Conservation (phyloP, 1,140 invertebrate genomes). For the Drosophila insularis region DNA sequence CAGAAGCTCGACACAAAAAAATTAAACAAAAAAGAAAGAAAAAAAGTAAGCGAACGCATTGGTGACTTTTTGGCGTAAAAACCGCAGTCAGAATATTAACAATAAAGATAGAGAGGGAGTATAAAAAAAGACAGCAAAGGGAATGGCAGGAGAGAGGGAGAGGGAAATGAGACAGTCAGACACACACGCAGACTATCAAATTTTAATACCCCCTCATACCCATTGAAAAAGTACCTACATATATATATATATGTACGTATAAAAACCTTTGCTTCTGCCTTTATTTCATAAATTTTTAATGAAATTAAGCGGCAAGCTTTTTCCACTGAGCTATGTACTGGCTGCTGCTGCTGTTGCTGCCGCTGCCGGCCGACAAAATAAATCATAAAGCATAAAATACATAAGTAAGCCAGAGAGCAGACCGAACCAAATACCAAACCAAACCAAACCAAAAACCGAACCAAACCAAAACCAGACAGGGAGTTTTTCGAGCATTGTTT, state of each 20-base stretch:
- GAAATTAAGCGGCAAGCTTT: conserved; percentile 80
- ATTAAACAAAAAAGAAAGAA: background rate
- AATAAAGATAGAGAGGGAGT: conserved; percentile 49
- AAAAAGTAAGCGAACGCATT: conserved; percentile 24
- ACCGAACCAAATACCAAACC: conserved; percentile 17
- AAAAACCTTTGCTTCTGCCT: conserved; percentile 56
- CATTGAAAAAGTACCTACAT: background rate
- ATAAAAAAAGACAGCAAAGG: conserved; percentile 9
- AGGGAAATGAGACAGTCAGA: conserved; percentile 19
- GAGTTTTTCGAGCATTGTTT: conserved; percentile 52
- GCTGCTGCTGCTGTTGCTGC: conserved; percentile 21
- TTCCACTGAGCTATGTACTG: conserved; percentile 48
- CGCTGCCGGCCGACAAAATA: conserved; percentile 57
- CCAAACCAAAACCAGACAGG: conserved; percentile 16
- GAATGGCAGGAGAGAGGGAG: background rate
- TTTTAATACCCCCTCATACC: conserved; percentile 71
- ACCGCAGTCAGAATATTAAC: conserved; percentile 73
- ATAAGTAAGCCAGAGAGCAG: conserved; percentile 63
- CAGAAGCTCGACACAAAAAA: conserved; percentile 39
- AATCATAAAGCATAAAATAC: conserved; percentile 76
- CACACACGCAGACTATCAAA: conserved; percentile 71
- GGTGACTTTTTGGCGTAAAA: conserved; percentile 72
- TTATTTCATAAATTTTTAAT: conserved; percentile 80
- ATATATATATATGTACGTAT: background rate
- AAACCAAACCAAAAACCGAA: conserved; percentile 12